These are phyloP conservation scores for Cynodonichthys magdalenae DNA, from an alignment of 2,797 vertebrate genomes.

Conservation along the genomic window DNA sequence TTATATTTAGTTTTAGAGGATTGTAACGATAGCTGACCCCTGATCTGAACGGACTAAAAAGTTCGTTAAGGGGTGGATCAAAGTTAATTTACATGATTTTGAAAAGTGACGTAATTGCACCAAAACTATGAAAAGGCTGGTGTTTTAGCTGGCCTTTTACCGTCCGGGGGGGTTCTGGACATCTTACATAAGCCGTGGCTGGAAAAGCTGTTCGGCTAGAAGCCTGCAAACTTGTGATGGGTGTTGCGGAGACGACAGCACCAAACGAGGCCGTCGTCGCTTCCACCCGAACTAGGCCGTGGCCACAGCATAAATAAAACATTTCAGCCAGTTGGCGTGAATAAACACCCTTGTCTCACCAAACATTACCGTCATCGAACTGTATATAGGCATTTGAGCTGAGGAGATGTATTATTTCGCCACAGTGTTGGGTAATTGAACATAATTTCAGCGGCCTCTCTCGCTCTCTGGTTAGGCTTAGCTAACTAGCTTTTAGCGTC, in stretches of 20 bases:
- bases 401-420: slow-evolving; percentile 10
- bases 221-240: slow-evolving; percentile 71
- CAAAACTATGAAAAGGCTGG: slow-evolving; percentile 63
- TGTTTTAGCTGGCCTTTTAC: slow-evolving; percentile 29
- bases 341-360: slow-evolving; percentile 48
- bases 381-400: slow-evolving; percentile 9
- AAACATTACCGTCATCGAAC: slow-evolving; percentile 36
- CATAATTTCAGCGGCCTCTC: slow-evolving; percentile 70
- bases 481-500: slow-evolving; percentile 76
- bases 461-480: slow-evolving; percentile 55
- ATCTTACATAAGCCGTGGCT: slow-evolving; percentile 56
- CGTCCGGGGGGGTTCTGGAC: slow-evolving; percentile 32
- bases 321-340: slow-evolving; percentile 59
- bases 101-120: slow-evolving; percentile 79
- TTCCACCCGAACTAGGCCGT: slow-evolving; percentile 81
- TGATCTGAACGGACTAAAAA: slow-evolving; percentile 45
- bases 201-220: slow-evolving; percentile 35
- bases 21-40: too few relatives aligned
- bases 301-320: slow-evolving; percentile 80
- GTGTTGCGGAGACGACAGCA: slow-evolving; percentile 72
- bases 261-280: slow-evolving; percentile 75
- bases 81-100: slow-evolving; percentile 72
- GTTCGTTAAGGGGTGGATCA: slow-evolving; percentile 52
- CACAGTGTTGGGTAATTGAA: slow-evolving; percentile 57
- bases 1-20: too few relatives aligned